phyloP scores from a whole-genome alignment of 2,888 invertebrate genomes.

The Stenotaenia linearis region DNA sequence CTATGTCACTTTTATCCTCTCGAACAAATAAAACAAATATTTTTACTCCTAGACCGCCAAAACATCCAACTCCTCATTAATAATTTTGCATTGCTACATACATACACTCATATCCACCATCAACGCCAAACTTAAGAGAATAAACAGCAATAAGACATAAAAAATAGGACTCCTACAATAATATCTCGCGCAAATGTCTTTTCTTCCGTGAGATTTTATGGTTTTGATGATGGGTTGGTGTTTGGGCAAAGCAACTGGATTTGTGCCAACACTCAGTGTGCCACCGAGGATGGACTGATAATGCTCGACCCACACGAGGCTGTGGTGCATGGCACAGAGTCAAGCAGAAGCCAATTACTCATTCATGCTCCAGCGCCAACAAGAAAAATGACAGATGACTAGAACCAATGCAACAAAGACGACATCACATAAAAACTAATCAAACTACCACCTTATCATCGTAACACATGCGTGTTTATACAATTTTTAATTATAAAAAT shows the following conservation, averaged over 20 bases:
- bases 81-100: not conserved
- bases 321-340: conserved; percentile 21
- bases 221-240: conserved; percentile 7
- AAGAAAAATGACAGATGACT: conserved; percentile 16
- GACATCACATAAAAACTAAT: not conserved
- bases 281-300: conserved; percentile 23
- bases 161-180: not conserved
- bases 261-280: conserved; percentile 16
- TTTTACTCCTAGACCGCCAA: not conserved
- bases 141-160: not conserved
- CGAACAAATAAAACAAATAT: not conserved
- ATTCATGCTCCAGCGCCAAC: conserved; percentile 24
- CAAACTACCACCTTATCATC: not conserved
- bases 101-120: not conserved
- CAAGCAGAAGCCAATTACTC: conserved; percentile 23
- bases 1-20: no score
- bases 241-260: conserved; percentile 20
- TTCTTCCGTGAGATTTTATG: conserved; percentile 16
- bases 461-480: not conserved
- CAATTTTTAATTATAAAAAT: not conserved
- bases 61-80: not conserved
- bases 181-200: not conserved
- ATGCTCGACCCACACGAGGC: conserved; percentile 22
- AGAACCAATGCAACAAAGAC: not conserved
- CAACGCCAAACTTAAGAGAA: not conserved